Base-by-base conservation (phyloP, 1,140 invertebrate species). In the Mactra quadrangularis region DNA sequence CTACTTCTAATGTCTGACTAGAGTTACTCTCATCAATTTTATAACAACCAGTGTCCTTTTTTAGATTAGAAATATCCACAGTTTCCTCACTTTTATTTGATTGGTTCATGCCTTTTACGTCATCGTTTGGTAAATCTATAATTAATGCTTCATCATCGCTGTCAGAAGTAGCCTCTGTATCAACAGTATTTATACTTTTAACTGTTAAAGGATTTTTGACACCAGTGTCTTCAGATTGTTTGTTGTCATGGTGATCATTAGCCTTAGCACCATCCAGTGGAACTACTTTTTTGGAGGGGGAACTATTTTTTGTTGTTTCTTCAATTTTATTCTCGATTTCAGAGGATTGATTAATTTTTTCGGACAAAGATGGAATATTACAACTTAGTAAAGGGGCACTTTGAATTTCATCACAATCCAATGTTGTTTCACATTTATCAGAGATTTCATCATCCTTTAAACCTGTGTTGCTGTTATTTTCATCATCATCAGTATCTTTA, bases 111-210 rank as follows among this genome's bases (percentile, higher is more conserved):
- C 6, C 15, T 7, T 41, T 41, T 6, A 6, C 6, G 38, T 41
- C 38, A 41, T 68, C 64, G 6, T 6, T n/a, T n/a, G 53, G 66
- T 6, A 60, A 27, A 68, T 81, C 77, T 59, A 81, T 81, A 19
- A 81, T 52, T 29, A 81, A 45, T 15, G 33, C 76, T n/a, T 70
- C 66, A 27, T 55, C 64, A 31, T 81, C 77, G 45, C 38, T 71
- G 31, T 81, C 77, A 59, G 29, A 59, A 25, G 68, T 66, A 55
- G 22, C 41, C 1, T 31, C 41, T 22, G 41, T 22, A 55, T 22
- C 53, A 55, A 55, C n/a, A n/a, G n/a, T n/a, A 50, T 11, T 11
- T 13, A 11, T 13, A 50, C n/a, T 50, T n/a, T n/a, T n/a, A n/a
- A n/a, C n/a, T n/a, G n/a, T n/a, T n/a, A n/a, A n/a, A n/a, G n/a